Evolutionary conservation across 2,888 invertebrate species (phyloP).

Genomic region (Psylliodes chrysocephalus): DNA sequence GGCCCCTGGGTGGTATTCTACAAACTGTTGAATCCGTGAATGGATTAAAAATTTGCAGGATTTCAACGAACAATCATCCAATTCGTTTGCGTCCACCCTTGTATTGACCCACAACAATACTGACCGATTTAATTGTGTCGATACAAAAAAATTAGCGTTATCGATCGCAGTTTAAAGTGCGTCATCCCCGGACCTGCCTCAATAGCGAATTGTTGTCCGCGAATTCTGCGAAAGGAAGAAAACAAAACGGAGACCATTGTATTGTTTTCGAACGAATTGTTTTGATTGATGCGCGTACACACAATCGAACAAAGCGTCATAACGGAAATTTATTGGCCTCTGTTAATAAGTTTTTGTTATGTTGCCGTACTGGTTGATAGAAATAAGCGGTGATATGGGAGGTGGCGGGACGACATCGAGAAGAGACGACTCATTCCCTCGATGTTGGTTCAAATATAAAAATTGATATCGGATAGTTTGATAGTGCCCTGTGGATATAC

Average conservation of each 20-base stretch:
- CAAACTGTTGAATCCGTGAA: too few relatives aligned
- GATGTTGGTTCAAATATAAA: not conserved
- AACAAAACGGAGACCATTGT: not conserved
- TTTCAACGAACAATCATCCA: too few relatives aligned
- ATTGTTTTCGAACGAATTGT: slow-evolving; percentile 12
- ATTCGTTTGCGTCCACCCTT: too few relatives aligned
- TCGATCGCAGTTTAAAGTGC: not conserved
- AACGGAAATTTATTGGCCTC: slow-evolving; percentile 32
- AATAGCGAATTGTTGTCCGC: not conserved
- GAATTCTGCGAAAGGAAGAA: slow-evolving; percentile 4
- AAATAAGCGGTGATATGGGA: not conserved
- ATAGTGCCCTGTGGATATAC: too few relatives aligned
- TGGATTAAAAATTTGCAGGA: too few relatives aligned
- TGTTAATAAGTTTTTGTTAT: slow-evolving; percentile 16
- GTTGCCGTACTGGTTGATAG: slow-evolving; percentile 4
- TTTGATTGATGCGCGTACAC: slow-evolving; percentile 13
- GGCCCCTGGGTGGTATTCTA: too few relatives aligned
- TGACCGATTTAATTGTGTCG: not conserved
- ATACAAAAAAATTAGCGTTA: not conserved
- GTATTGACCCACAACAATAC: not conserved
- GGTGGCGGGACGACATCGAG: too few relatives aligned
- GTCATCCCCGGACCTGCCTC: slow-evolving; percentile 6
- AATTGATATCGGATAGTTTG: not conserved
- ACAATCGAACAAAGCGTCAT: slow-evolving; percentile 34
- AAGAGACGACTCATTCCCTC: too few relatives aligned